Conservation (phyloP, 2,113 vertebrate genomes). For the Mystacornis crossleyi region DNA sequence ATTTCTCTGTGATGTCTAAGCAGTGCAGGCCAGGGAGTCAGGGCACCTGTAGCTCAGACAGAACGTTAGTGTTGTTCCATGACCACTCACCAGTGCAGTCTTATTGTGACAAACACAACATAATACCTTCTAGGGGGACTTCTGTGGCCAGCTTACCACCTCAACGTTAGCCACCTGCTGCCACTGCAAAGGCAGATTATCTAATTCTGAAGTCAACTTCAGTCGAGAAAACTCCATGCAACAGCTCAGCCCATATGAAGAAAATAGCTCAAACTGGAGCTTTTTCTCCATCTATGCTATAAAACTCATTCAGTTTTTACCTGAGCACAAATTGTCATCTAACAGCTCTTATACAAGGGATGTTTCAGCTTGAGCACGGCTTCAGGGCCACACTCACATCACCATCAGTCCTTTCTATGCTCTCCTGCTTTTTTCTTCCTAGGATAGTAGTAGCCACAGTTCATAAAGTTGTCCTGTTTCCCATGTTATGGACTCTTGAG, state of each 20-base stretch:
- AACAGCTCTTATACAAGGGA: not conserved
- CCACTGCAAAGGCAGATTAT: not conserved
- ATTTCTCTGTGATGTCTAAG: not conserved
- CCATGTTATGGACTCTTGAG: not conserved
- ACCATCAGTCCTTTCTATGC: not conserved
- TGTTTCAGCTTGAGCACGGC: not conserved
- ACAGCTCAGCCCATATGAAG: not conserved
- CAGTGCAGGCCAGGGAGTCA: not conserved
- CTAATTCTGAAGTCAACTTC: not conserved
- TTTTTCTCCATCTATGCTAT: not conserved
- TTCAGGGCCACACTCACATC: not conserved
- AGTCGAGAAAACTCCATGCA: fast-evolving
- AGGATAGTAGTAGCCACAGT: not conserved
- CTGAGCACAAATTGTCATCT: not conserved
- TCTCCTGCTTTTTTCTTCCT: not conserved
- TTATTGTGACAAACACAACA: not conserved
- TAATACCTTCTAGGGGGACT: not conserved
- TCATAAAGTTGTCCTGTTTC: not conserved
- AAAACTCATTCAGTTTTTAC: not conserved
- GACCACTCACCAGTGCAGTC: not conserved
- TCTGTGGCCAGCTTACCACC: not conserved
- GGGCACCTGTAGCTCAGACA: not conserved
- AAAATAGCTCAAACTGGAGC: not conserved
- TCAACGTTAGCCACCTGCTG: not conserved
- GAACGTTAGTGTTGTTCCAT: not conserved